A percentile compares a stretch with the other conserved stretches of the same genome.
Evolutionary conservation across 2,113 vertebrate species (phyloP).

Genomic region (Bubo scandiacus): DNA sequence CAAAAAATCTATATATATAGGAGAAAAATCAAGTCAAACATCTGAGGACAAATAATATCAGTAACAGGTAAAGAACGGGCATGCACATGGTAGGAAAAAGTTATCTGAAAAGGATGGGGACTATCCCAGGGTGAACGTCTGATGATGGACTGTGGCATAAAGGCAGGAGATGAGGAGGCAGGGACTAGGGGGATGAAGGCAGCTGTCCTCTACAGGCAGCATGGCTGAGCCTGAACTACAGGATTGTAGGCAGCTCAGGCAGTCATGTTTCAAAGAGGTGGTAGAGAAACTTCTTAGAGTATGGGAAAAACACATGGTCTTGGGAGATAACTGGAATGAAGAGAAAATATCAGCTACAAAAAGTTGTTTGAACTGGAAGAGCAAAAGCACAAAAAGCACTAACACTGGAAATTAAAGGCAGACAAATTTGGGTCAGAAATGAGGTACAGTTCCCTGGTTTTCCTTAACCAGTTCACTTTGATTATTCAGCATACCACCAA

Average conservation of each 20-base stretch:
- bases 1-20: background rate
- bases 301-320: background rate
- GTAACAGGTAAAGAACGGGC: background rate
- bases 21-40: background rate
- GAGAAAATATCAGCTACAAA: background rate
- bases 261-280: rapidly evolving
- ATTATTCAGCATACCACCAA: background rate
- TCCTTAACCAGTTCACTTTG: background rate
- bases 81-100: rapidly evolving
- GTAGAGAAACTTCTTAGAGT: background rate
- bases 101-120: background rate
- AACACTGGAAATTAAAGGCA: background rate
- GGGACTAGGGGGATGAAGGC: background rate
- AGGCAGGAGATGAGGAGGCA: background rate
- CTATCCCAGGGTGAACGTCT: background rate
- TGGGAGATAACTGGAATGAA: background rate
- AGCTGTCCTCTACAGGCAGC: background rate
- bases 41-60: background rate
- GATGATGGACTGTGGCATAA: background rate
- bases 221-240: background rate
- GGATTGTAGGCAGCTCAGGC: rapidly evolving
- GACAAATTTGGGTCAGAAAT: background rate
- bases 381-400: background rate
- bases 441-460: background rate
- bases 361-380: background rate